Evolutionary conservation across 2,113 vertebrate species (phyloP), one percentile per base, ranked within the genome.

Genomic region (Puma concolor): DNA sequence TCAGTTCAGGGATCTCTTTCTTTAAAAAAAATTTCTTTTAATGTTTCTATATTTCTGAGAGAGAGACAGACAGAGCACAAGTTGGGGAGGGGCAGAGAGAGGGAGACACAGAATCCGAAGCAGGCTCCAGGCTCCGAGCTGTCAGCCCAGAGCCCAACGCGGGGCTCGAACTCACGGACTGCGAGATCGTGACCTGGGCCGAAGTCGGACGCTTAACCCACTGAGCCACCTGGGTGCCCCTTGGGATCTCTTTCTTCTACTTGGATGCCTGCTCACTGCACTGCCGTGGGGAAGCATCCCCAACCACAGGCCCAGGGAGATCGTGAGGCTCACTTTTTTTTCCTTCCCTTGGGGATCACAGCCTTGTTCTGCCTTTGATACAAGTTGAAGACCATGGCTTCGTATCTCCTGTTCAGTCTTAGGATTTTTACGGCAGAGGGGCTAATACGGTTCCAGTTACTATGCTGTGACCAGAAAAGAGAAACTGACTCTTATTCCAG

Each of bases 261-360:
- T 4, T 7, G 29, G 63, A 29, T 0, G 5, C 17, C 3, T 0
- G 4, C 33, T n/a, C 38, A 4, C 19, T 27, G 38, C 21, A 5
- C 33, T 72, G 71, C 17, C 6, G 2, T 1, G 63, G 12, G 36
- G 5, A 48, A 2, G 7, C 29, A 2, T 21, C 54, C 88, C 33
- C 74, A 52, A 2, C 5, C 50, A 27, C 29, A 52, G 10, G 15
- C 5, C 25, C 41, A 44, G 79, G 69, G 79, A 79, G 52, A 29
- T 12, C n/a, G 0, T 0, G 4, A 48, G 33, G 17, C 13, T 81
- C 19, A 5, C 19, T 2, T 57, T 14, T 31, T 31, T 25, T 36
- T 3, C n/a, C 84, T 82, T 36, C 90, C 67, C 83, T 54, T 21
- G 69, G 23, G 15, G 52, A 1, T 36, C 3, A 2, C 13, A 25